Percentiles rank a stretch among this genome's conserved stretches.
phyloP scores from a whole-genome alignment of 2,888 invertebrate species.

The Archips xylosteana region DNA sequence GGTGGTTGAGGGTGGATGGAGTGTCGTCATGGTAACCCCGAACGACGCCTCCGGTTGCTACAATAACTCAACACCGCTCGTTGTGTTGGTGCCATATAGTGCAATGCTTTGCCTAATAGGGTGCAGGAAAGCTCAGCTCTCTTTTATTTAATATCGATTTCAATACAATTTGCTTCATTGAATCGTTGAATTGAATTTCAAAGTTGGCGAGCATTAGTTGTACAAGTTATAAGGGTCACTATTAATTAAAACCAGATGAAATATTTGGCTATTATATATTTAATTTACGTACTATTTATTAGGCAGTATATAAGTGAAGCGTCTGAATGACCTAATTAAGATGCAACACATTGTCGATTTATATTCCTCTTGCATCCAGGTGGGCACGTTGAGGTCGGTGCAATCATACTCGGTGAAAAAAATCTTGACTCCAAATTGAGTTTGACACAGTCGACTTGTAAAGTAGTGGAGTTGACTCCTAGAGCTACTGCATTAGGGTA shows the following conservation, averaged over 20 bases:
- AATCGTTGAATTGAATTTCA: not conserved
- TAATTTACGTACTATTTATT: constrained; percentile 14
- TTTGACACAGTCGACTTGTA: constrained; percentile 85
- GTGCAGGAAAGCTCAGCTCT: constrained; percentile 49
- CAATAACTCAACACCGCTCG: constrained; percentile 50
- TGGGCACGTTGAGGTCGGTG: constrained; percentile 51
- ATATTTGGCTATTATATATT: not conserved
- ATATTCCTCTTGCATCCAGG: constrained; percentile 69
- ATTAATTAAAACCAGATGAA: not conserved
- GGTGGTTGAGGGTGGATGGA: constrained; percentile 45
- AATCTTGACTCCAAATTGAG: constrained; percentile 63
- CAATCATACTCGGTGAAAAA: constrained; percentile 45
- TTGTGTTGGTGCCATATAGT: constrained; percentile 66
- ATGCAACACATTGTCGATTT: constrained; percentile 59
- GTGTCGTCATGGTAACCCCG: constrained; percentile 67
- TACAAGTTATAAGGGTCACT: not conserved
- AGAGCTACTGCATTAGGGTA: constrained; percentile 72
- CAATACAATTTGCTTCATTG: not conserved
- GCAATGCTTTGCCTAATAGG: constrained; percentile 55
- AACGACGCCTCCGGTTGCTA: constrained; percentile 63
- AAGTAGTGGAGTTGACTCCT: constrained; percentile 86
- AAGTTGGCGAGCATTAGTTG: not conserved
- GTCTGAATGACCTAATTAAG: constrained; percentile 7
- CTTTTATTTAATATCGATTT: constrained; percentile 11
- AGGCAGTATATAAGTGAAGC: constrained; percentile 21